phyloP scores from a whole-genome alignment of 2,113 vertebrate genomes.

The Cacatua alba region DNA sequence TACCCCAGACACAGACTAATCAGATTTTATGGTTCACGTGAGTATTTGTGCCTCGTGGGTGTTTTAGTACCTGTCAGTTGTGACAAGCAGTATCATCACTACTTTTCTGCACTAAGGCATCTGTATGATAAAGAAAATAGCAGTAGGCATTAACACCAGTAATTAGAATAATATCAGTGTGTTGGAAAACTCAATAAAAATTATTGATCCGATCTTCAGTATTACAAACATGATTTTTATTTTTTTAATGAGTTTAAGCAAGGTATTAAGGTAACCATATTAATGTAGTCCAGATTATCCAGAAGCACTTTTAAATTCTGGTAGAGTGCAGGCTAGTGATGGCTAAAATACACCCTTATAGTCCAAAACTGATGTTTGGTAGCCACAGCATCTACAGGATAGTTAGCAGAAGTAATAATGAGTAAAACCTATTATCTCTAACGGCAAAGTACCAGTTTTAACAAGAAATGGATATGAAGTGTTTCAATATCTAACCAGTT shows the following conservation, averaged over 20 bases:
- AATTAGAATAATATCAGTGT: not conserved
- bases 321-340: not conserved
- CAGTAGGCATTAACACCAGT: not conserved
- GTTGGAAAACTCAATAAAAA: not conserved
- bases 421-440: not conserved
- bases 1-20: not conserved
- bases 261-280: not conserved
- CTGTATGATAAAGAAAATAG: not conserved
- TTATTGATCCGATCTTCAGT: fast-evolving
- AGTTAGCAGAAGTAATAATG: not conserved
- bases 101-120: not conserved
- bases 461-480: not conserved
- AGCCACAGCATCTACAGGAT: not conserved
- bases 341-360: not conserved
- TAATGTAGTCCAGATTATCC: not conserved
- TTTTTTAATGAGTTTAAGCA: not conserved
- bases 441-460: not conserved
- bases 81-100: not conserved
- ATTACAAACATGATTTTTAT: not conserved
- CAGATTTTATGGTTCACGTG: not conserved
- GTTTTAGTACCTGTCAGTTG: not conserved
- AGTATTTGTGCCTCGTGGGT: not conserved
- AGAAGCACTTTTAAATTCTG: not conserved
- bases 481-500: not conserved
- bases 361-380: not conserved